Base-by-base conservation (phyloP, 53 echinoderm and acorn worm species). In the Apostichopus leukothele region DNA sequence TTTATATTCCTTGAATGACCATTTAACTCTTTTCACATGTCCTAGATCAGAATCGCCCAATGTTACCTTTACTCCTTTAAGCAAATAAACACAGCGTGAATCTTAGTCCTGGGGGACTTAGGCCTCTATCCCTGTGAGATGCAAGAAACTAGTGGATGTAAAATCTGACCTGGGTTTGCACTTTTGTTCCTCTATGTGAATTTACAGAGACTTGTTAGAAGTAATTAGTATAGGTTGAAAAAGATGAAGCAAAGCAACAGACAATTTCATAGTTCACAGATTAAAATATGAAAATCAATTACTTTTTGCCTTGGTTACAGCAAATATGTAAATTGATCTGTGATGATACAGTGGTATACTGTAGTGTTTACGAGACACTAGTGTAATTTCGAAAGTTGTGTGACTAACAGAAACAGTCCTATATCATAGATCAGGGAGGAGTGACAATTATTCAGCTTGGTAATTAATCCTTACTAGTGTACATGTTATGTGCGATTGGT, bases 1-100 rank as follows among this genome's bases (percentile, higher is more conserved):
- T 81, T 55, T 55, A 59, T n/a, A 55, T 55, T 81, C n/a, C 54
- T 81, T 53, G 19, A 55, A 54, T 81, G 81, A 81, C 81, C 81
- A 59, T 52, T 54, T 55, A 81, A 81, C 59, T 81, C 59, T 81
- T 81, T 59, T 81, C 81, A 81, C 81, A 81, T 81, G 81, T 81
- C 59, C 7, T 9, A 54, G 59, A 81, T 81, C 18, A 79, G 39
- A 51, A 77, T 59, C 22, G 12, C 23, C n/a, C 59, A 59, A 51
- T 81, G 81, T 81, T 81, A n/a, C 59, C 81, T 81, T 81, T 81
- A 81, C 81, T 55, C 55, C 55, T 81, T 81, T 81, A 81, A 81
- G 81, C 18, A 81, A 81, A 81, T 81, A 81, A 81, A 81, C 81
- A 19, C 81, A 54, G 81, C 81, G 23, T 81, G 81, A 14, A 81